Evolutionary conservation across 2,888 invertebrate species (phyloP).

Genomic region (Noctua janthina): DNA sequence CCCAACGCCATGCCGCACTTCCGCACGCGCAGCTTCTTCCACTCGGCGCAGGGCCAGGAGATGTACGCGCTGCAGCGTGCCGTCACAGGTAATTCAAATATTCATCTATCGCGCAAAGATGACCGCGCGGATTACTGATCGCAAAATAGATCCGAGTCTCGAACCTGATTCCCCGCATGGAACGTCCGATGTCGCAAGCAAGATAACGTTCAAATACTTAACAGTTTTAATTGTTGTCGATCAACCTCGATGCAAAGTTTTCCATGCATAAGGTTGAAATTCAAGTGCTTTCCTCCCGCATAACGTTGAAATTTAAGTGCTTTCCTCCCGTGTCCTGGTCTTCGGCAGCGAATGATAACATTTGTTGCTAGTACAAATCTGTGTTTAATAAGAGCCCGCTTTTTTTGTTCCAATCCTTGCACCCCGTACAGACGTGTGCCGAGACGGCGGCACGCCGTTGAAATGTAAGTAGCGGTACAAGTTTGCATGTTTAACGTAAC

Average conservation of each 20-base stretch:
- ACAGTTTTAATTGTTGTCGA: conserved; percentile 1
- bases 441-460: conserved; percentile 78
- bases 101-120: background rate
- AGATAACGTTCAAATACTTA: background rate
- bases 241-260: background rate
- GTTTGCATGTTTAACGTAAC: conserved; percentile 71
- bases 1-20: conserved; percentile 91
- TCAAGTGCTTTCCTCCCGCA: too few species aligned
- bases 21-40: conserved; percentile 91
- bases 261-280: background rate
- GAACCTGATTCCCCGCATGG: background rate
- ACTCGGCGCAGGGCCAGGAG: conserved; percentile 91
- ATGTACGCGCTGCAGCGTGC: conserved; percentile 85
- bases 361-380: conserved; percentile 63
- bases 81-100: conserved; percentile 25
- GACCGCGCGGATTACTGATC: background rate
- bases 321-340: conserved; percentile 29
- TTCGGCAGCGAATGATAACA: conserved; percentile 84
- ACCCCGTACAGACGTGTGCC: conserved; percentile 82
- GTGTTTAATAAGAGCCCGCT: conserved; percentile 71
- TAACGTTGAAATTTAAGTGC: conserved; percentile 8
- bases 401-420: conserved; percentile 79
- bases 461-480: conserved; percentile 84
- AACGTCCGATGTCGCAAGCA: conserved; percentile 44
- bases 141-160: background rate